Conservation (phyloP, 1,140 invertebrate species). For the Brachionus sp. region DNA sequence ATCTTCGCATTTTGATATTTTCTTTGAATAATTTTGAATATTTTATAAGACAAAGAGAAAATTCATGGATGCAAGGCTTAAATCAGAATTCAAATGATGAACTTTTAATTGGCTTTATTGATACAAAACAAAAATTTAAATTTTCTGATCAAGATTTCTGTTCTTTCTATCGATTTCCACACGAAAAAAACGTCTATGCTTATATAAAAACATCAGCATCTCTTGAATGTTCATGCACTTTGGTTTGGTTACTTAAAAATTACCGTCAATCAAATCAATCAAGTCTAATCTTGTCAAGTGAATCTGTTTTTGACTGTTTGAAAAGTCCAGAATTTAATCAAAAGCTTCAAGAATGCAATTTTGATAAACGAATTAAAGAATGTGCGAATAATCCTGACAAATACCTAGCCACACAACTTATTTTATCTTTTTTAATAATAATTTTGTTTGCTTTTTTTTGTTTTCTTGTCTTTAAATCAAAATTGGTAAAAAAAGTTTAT, state of each 20-base stretch:
- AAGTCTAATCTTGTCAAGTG: not conserved
- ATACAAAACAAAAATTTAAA: not conserved
- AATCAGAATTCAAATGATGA: not conserved
- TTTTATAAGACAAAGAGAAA: not conserved
- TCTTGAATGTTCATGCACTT: conserved; percentile 6
- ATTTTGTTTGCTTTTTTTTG: too few relatives aligned
- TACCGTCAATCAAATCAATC: too few relatives aligned
- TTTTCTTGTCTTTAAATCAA: too few relatives aligned
- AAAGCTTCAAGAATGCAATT: not conserved
- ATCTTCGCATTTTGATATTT: not conserved
- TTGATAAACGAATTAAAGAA: not conserved
- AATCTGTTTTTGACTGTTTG: not conserved
- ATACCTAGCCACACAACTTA: too few relatives aligned
- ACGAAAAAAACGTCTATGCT: not conserved
- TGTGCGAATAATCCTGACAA: not conserved
- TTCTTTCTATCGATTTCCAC: not conserved
- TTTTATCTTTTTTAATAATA: too few relatives aligned
- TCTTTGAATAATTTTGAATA: not conserved
- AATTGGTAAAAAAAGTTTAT: too few relatives aligned
- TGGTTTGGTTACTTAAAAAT: not conserved
- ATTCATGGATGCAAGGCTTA: not conserved
- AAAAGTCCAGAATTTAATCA: not conserved
- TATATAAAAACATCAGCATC: not conserved
- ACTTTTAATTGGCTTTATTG: not conserved
- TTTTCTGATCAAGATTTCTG: not conserved